Evolutionary conservation across 2,797 vertebrate species (phyloP).

Genomic region (Poecilia velifera): DNA sequence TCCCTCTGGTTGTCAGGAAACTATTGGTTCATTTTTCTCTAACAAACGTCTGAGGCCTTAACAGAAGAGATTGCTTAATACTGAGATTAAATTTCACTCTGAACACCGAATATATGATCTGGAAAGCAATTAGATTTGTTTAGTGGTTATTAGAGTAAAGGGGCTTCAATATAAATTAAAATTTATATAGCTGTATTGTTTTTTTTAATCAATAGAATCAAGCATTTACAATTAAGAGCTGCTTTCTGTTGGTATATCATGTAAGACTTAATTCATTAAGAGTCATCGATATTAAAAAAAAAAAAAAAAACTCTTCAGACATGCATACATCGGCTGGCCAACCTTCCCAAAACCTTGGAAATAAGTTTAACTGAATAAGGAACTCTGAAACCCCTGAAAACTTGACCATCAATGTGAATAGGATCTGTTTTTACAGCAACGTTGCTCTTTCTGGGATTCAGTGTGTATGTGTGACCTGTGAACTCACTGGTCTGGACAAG

Average conservation of each 20-base stretch:
- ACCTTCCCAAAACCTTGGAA: neutral
- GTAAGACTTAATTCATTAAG: neutral
- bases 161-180: neutral
- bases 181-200: neutral
- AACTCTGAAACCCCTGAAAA: slow-evolving; percentile 11
- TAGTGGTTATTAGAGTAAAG: neutral
- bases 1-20: neutral
- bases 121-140: neutral
- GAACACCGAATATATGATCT: neutral
- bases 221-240: neutral
- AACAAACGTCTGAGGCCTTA: neutral
- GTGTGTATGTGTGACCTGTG: slow-evolving; percentile 11
- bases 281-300: too few species aligned
- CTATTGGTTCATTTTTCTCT: neutral
- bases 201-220: neutral
- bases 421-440: slow-evolving; percentile 25
- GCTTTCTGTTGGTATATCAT: neutral
- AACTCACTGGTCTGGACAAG: slow-evolving; percentile 46
- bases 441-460: slow-evolving; percentile 14
- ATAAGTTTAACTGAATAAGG: slow-evolving; percentile 2
- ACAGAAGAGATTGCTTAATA: neutral
- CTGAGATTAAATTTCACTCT: neutral
- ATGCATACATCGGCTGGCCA: neutral
- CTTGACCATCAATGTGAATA: slow-evolving; percentile 15
- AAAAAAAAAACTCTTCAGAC: neutral